Conservation (phyloP, 35 echinoderm and acorn worm species). For the Lytechinus variegatus region DNA sequence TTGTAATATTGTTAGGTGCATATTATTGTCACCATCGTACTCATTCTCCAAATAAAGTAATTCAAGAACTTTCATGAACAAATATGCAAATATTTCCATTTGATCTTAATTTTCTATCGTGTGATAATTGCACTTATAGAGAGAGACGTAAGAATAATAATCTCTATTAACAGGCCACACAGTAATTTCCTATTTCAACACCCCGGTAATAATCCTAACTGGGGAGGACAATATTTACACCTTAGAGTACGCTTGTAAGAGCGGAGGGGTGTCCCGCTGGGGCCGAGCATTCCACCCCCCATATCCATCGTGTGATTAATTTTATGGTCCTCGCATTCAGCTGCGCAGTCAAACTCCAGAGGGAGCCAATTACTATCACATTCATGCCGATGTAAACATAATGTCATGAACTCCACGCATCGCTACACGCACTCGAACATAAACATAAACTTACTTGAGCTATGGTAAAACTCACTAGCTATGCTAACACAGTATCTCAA, state of each 20-base stretch:
- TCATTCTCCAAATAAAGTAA: too few species aligned
- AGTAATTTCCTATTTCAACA: background rate
- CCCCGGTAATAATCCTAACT: background rate
- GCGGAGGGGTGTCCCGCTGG: background rate
- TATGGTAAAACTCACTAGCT: background rate
- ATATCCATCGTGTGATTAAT: background rate
- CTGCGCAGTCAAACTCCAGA: background rate
- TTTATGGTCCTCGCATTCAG: background rate
- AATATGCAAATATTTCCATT: too few species aligned
- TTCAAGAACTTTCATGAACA: too few species aligned
- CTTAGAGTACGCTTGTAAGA: background rate
- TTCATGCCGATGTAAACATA: conserved; percentile 35
- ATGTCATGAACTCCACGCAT: conserved; percentile 18
- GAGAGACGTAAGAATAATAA: too few species aligned
- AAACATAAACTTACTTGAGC: background rate
- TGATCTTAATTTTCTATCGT: too few species aligned
- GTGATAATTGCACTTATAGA: too few species aligned
- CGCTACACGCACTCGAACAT: background rate
- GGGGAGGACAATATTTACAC: background rate
- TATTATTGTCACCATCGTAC: too few species aligned
- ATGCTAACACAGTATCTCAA: background rate
- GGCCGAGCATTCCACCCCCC: background rate
- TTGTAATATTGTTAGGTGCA: too few species aligned
- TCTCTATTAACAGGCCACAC: too few species aligned
- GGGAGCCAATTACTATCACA: conserved; percentile 31